Evolutionary conservation across 2,113 vertebrate genomes (phyloP), one percentile per base, ranked within the genome.

Genomic region (Nanorana parkeri): DNA sequence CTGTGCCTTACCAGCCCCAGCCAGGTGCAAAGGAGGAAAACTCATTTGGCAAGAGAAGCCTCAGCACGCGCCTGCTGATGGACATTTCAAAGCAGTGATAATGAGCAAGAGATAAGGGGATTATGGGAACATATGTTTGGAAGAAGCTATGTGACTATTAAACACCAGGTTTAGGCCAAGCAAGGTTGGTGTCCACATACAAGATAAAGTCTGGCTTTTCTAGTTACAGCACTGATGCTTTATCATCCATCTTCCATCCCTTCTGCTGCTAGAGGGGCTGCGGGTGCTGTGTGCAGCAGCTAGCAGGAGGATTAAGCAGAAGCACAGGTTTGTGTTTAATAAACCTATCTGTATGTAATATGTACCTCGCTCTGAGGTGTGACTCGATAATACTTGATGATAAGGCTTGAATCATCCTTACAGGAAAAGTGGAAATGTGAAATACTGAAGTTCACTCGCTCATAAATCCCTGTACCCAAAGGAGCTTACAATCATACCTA

Each of bases 61-160:
- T 32, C 80, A 83, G 54, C 29, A 74, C 80, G 63, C 64, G 1
- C 29, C 80, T 83, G 72, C 63, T 83, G 80, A 83, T 83, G 80
- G 80, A 76, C 80, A 83, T 83, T 83, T 83, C 80, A 75, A 83
- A 83, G 80, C 80, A 76, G 80, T n/a, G 80, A 83, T 83, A 83
- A 83, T 83, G 80, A 83, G 80, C 71, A 60, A 72, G 71, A 75
- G 80, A 83, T 83, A 75, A 83, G 80, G 72, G 80, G 72, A 83
- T 83, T 83, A 68, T 83, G 72, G 80, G 72, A 83, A 76, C 80
- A 83, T 83, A 83, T 83, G 80, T 67, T 83, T 67, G 63, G 72
- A 76, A 76, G 80, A 74, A 76, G 72, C 71, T 58, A 26, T 28
- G 72, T 83, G 80, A 83, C 80, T 83, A 68, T 68, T 83, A 83